Evolutionary conservation across 2,797 vertebrate species (phyloP).

Genomic region (Peromyscus melanophrys): DNA sequence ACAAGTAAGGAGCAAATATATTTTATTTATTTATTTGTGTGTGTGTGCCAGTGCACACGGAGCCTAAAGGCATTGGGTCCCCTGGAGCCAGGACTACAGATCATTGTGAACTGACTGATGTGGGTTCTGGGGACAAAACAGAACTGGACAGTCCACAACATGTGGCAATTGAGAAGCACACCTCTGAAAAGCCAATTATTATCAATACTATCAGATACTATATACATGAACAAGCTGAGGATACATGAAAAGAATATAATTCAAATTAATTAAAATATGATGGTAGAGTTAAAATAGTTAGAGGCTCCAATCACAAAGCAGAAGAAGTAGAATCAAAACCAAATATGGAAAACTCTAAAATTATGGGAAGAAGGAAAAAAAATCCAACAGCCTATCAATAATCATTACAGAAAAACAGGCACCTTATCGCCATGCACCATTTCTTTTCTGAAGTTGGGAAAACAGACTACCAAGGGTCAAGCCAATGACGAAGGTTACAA

Average conservation of each 20-base stretch:
- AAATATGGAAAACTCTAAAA: conserved; percentile 36
- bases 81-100: background rate
- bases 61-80: background rate
- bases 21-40: background rate
- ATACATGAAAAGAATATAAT: background rate
- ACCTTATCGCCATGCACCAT: background rate
- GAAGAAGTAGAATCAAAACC: conserved; percentile 45
- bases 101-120: background rate
- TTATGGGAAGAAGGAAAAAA: conserved; percentile 16
- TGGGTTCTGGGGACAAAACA: background rate
- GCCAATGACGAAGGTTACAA: background rate
- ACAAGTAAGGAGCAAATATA: background rate
- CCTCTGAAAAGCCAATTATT: conserved; percentile 12
- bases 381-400: background rate
- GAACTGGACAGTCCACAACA: background rate
- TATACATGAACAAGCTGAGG: background rate
- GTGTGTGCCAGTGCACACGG: background rate
- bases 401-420: background rate
- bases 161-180: background rate
- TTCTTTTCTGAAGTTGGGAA: background rate
- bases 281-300: conserved; percentile 26
- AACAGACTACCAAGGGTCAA: background rate
- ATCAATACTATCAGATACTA: background rate
- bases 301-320: background rate
- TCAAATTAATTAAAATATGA: background rate